Percentiles rank a stretch among this genome's conserved stretches.
phyloP scores from a whole-genome alignment of 2,888 invertebrate genomes.

The Tholera decimalis region DNA sequence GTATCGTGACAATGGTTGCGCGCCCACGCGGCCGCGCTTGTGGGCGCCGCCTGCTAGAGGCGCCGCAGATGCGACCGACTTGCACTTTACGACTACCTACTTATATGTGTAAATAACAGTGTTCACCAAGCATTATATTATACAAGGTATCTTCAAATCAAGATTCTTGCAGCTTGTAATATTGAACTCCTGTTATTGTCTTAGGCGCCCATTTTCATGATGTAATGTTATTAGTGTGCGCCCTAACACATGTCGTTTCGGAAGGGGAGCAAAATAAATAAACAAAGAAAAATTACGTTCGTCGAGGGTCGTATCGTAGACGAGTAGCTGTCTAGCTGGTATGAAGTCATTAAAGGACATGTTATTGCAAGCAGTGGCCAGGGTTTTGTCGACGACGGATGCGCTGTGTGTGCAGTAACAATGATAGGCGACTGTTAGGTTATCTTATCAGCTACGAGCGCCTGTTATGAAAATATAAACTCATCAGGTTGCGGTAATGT shows the following conservation, averaged over 20 bases:
- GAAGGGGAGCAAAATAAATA: conserved; percentile 58
- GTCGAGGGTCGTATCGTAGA: conserved; percentile 4
- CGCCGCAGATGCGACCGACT: conserved; percentile 5
- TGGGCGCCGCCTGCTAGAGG: neutral
- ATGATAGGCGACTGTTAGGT: conserved; percentile 7
- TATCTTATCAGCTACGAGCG: conserved; percentile 31
- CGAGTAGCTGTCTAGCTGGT: neutral
- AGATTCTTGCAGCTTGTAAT: neutral
- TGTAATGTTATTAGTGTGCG: conserved; percentile 23
- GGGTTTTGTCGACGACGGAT: neutral
- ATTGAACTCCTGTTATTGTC: conserved; percentile 19
- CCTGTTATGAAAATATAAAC: conserved; percentile 12
- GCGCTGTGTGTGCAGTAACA: neutral
- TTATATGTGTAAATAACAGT: neutral
- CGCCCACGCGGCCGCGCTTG: conserved; percentile 45
- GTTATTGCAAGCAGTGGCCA: neutral
- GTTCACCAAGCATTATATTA: too few species aligned
- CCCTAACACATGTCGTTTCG: conserved; percentile 47
- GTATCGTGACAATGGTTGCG: conserved; percentile 22
- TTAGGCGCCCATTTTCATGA: conserved; percentile 12
- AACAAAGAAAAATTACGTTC: conserved; percentile 42
- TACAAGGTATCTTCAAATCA: neutral
- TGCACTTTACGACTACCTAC: neutral
- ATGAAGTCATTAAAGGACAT: neutral
- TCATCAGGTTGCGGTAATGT: conserved; percentile 3